Base-by-base conservation (phyloP, 2,888 invertebrate species). In the Aphrophora alni region DNA sequence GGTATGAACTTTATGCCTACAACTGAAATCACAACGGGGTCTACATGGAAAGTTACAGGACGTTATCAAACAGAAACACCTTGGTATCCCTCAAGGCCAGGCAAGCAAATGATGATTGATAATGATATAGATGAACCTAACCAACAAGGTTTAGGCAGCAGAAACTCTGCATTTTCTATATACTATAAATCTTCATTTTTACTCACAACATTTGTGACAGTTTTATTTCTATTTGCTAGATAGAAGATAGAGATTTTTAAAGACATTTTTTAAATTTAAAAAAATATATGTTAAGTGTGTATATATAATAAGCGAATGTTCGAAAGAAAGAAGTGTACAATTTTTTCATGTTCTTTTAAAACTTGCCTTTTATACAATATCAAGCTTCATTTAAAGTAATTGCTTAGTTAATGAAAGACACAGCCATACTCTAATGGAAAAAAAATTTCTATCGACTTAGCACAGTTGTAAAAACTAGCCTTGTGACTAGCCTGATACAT, bases 41-140 rank as follows among this genome's bases (percentile, higher is more conserved):
- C 80, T 21, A 26, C 38, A 17, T 75, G 81, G 80, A 84, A 85
- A 59, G 86, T 85, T 51, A 87, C 87, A 24, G 86, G 85, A 69
- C 90, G 78, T 44, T 78, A 72, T 38, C 78, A 71, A 38, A 78
- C 81, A n/a, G 75, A 44, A 25, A 77, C 76, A 38, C 80, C 77
- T 14, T 83, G 83, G 83, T 75, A 81, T 28, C 82, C 83, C 8
- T 82, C 83, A 4, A 80, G 90, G 24, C 90, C 90, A 38, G 89
- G 88, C 84, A 90, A 90, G 84, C 77, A 77, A 26, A 82, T 81
- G 24, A 83, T 84, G 80, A 86, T 89, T n/a, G 89, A 88, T 79
- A 91, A 91, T 84, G 89, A 90, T 84, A 89, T 91, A 0, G 91
- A 91, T 82, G 91, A 91, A 85, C 91, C 91, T 0, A 91, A 91